A percentile compares a stretch with the other conserved stretches of the same genome.
phyloP scores from a whole-genome alignment of 2,888 invertebrate species.

The Zele albiditarsus region DNA sequence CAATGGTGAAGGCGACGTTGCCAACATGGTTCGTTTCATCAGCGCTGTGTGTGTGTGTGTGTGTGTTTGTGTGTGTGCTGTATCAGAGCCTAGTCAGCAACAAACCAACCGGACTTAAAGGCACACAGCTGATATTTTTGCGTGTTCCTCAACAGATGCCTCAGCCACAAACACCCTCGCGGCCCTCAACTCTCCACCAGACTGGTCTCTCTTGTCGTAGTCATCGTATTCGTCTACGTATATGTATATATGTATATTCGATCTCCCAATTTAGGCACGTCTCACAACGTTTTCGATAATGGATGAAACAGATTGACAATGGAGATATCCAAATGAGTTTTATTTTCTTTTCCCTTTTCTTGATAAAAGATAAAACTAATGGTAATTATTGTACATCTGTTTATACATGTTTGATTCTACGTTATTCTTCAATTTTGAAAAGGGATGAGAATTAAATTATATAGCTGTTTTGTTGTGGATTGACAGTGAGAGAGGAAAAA shows the following conservation, averaged over 20 bases:
- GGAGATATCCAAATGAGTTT: not conserved
- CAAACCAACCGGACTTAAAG: slow-evolving; percentile 51
- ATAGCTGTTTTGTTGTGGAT: not conserved
- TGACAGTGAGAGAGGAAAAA: not conserved
- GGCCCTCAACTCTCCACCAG: slow-evolving; percentile 20
- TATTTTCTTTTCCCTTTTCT: not conserved
- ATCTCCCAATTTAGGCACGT: not conserved
- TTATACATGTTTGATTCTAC: not conserved
- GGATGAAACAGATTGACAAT: not conserved
- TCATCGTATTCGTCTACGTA: not conserved
- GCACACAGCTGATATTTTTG: slow-evolving; percentile 67
- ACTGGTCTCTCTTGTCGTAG: not conserved
- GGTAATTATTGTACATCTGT: not conserved
- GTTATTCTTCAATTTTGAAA: not conserved
- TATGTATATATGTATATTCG: not conserved
- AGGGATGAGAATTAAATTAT: not conserved
- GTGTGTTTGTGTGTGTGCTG: not conserved
- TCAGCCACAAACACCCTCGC: slow-evolving; percentile 49
- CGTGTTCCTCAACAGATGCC: slow-evolving; percentile 64
- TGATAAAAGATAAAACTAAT: not conserved
- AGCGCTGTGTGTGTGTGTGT: not conserved
- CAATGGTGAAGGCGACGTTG: slow-evolving; percentile 3
- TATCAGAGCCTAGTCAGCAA: slow-evolving; percentile 30
- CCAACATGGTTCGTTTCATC: slow-evolving; percentile 1
- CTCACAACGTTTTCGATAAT: slow-evolving; percentile 7